These are phyloP conservation scores for Agonopterix subpropinquella DNA, from an alignment of 2,888 invertebrate species.

Conservation along the genomic window DNA sequence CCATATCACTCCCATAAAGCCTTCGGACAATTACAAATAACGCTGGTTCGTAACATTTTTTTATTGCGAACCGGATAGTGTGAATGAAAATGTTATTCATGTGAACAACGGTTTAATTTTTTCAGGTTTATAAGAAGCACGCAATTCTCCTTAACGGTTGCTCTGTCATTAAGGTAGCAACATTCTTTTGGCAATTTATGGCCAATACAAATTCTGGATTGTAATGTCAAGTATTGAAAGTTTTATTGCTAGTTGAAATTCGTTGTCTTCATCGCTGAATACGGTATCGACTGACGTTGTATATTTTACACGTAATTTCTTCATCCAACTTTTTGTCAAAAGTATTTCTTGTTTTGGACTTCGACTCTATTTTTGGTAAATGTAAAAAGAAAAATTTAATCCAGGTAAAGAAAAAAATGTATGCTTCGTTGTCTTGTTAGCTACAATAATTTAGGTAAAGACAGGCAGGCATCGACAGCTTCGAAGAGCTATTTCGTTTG, in stretches of 20 bases:
- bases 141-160: constrained; percentile 33
- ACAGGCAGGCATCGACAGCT: no score
- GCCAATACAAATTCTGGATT: not conserved
- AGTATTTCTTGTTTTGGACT: no score
- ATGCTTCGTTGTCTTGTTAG: no score
- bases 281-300: no score
- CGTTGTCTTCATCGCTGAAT: constrained; percentile 1
- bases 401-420: no score
- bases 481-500: no score
- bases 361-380: no score
- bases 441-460: no score
- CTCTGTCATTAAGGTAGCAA: constrained; percentile 14
- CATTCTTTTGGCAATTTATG: constrained; percentile 7
- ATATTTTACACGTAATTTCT: no score
- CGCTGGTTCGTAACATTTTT: constrained; percentile 2
- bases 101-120: constrained; percentile 20
- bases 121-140: constrained; percentile 13
- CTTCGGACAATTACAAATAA: constrained; percentile 41
- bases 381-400: no score
- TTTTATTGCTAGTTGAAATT: constrained; percentile 8
- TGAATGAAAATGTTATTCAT: constrained; percentile 41
- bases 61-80: constrained; percentile 23
- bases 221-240: constrained; percentile 4
- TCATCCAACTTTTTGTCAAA: no score
- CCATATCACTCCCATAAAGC: constrained; percentile 50